Evolutionary conservation across 2,113 vertebrate species (phyloP).

Genomic region (Alethe castanea): DNA sequence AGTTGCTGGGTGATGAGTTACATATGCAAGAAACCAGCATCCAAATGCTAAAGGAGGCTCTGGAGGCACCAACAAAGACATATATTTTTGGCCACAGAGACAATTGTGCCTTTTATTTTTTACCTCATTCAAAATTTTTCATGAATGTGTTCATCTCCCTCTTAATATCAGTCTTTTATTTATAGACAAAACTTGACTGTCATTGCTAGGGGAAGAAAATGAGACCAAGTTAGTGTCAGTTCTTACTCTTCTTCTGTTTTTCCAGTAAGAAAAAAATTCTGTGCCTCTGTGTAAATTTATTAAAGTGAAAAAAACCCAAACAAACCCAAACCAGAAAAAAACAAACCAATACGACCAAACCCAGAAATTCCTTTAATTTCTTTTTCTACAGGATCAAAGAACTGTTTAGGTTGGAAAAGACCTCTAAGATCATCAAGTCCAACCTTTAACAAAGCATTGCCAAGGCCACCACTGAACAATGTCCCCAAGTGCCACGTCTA

Average conservation of each 20-base stretch:
- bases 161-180: neutral
- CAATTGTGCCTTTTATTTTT: neutral
- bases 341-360: neutral
- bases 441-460: neutral
- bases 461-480: neutral
- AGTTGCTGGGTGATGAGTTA: neutral
- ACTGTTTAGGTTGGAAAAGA: neutral
- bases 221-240: neutral
- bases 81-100: neutral
- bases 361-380: neutral
- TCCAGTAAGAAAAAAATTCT: neutral
- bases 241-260: neutral
- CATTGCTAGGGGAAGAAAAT: neutral
- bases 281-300: neutral
- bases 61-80: neutral
- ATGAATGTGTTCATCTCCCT: neutral
- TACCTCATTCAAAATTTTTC: neutral
- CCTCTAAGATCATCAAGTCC: neutral
- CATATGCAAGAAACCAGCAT: neutral
- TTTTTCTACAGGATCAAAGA: neutral
- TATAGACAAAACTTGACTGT: neutral
- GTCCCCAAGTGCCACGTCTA: fast-evolving
- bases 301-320: neutral
- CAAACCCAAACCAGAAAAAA: neutral
- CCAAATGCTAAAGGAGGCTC: neutral